Percentiles rank a stretch among this genome's conserved stretches.
Conservation (phyloP, 2,888 invertebrate species). For the Ernsta delagoae region DNA sequence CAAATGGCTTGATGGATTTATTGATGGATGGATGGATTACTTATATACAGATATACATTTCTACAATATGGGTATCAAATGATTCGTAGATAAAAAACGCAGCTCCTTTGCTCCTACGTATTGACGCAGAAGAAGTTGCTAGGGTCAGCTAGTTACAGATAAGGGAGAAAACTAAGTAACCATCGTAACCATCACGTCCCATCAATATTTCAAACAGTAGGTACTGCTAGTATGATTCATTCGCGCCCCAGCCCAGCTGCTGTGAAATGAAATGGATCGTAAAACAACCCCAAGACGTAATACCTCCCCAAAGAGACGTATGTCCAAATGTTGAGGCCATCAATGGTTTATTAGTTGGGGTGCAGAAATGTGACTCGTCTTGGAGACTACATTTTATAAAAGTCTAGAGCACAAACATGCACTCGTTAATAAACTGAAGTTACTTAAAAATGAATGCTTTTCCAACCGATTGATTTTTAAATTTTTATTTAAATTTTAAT, state of each 20-base stretch:
- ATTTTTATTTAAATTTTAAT: no score
- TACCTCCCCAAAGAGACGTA: slow-evolving; percentile 55
- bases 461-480: no score
- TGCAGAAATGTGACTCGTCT: slow-evolving; percentile 34
- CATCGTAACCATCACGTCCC: background rate
- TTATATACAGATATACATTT: no score
- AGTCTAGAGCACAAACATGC: background rate
- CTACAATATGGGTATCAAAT: no score
- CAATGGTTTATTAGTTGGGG: slow-evolving; percentile 63
- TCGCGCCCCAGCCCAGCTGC: slow-evolving; percentile 43
- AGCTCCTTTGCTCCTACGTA: no score
- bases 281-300: slow-evolving; percentile 75
- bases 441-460: no score
- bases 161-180: background rate
- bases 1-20: no score
- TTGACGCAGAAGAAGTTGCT: no score
- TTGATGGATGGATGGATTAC: no score
- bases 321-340: slow-evolving; percentile 51
- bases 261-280: slow-evolving; percentile 73
- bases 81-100: no score
- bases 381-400: background rate
- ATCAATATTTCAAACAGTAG: slow-evolving; percentile 18
- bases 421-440: background rate
- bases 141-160: no score
- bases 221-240: slow-evolving; percentile 39